phyloP scores from a whole-genome alignment of 2,888 invertebrate species.

The Leptinotarsa tumamoca region DNA sequence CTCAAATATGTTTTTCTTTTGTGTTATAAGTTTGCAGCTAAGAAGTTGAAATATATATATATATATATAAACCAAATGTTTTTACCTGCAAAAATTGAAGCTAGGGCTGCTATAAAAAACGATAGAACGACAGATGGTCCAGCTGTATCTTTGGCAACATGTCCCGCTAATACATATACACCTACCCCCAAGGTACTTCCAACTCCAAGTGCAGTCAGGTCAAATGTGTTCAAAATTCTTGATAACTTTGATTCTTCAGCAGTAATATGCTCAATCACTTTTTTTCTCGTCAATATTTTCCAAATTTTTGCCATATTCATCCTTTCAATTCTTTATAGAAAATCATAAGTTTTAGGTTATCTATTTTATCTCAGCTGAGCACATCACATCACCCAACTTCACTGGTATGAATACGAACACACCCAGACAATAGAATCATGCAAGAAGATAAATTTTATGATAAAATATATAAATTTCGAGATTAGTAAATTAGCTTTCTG shows the following conservation, averaged over 20 bases:
- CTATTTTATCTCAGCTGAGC: not conserved
- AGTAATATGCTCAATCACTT: slow-evolving; percentile 59
- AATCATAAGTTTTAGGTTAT: not conserved
- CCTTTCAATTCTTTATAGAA: not conserved
- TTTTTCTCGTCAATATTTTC: slow-evolving; percentile 62
- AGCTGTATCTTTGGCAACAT: slow-evolving; percentile 82
- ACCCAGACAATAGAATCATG: slow-evolving; percentile 1
- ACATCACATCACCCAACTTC: not conserved
- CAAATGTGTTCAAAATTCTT: slow-evolving; percentile 82
- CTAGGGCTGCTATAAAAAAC: slow-evolving; percentile 87
- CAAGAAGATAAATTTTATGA: slow-evolving; percentile 1
- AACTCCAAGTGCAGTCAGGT: slow-evolving; percentile 85
- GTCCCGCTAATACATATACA: slow-evolving; percentile 89
- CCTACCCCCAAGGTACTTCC: slow-evolving; percentile 91
- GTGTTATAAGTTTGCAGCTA: too few species aligned
- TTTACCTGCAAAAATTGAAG: slow-evolving; percentile 88
- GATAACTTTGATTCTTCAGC: slow-evolving; percentile 68
- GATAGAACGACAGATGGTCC: slow-evolving; percentile 89
- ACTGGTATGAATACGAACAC: not conserved
- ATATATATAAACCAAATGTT: not conserved
- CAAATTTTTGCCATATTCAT: slow-evolving; percentile 56
- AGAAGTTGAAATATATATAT: too few species aligned
- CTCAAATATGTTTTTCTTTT: too few species aligned
- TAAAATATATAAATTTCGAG: slow-evolving; percentile 1
- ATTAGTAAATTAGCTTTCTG: not conserved